Conservation (phyloP, 2,113 vertebrate species). For the Trogon surrucura region DNA sequence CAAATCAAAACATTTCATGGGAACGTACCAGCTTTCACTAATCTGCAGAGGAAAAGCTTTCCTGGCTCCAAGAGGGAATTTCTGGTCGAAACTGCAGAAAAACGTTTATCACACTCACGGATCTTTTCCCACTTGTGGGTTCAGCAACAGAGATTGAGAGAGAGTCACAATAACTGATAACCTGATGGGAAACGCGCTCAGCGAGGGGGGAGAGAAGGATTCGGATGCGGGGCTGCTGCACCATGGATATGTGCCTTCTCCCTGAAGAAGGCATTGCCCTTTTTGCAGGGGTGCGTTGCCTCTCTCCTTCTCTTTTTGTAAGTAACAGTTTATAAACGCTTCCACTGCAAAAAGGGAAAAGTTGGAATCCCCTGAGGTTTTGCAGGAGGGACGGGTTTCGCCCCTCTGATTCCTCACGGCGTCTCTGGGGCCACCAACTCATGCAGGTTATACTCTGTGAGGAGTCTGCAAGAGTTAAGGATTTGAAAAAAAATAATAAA, state of each 20-base stretch:
- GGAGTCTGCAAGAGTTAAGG: background rate
- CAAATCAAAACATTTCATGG: background rate
- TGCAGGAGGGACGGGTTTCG: background rate
- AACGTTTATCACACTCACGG: background rate
- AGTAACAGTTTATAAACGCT: background rate
- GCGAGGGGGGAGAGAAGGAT: background rate
- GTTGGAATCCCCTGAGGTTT: background rate
- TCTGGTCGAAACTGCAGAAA: background rate
- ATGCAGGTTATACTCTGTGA: rapidly evolving
- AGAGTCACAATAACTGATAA: background rate
- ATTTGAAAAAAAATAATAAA: too few species aligned
- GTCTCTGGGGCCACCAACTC: background rate
- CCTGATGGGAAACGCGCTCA: background rate
- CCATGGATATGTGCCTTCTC: background rate
- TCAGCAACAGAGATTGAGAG: background rate
- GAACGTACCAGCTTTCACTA: background rate
- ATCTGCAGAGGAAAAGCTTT: background rate
- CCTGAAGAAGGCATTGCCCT: rapidly evolving
- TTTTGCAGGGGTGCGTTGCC: background rate
- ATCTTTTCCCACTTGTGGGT: background rate
- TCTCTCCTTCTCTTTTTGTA: background rate
- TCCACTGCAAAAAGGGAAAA: background rate
- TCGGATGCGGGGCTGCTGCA: background rate
- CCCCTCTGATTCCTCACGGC: rapidly evolving
- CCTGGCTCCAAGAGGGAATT: background rate